Evolutionary conservation across 2,113 vertebrate species (phyloP).

Genomic region (Catharus minimus): DNA sequence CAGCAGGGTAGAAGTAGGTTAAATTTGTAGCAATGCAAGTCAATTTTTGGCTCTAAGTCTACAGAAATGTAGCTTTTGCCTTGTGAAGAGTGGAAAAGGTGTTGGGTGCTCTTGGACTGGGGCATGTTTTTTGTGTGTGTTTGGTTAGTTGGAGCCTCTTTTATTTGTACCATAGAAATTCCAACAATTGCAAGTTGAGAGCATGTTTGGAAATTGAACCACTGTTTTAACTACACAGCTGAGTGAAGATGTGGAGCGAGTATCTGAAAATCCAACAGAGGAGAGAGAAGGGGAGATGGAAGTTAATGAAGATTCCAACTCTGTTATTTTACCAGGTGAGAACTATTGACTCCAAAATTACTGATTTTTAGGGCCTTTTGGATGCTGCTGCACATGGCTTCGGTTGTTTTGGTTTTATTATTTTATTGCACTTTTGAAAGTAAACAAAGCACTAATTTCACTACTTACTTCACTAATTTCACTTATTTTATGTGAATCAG

Average conservation of each 20-base stretch:
- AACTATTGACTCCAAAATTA: neutral
- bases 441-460: neutral
- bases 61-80: neutral
- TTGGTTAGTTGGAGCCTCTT: slow-evolving; percentile 47
- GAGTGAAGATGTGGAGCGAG: slow-evolving; percentile 75
- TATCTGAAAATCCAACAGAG: slow-evolving; percentile 60
- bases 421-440: neutral
- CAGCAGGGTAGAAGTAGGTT: slow-evolving; percentile 21
- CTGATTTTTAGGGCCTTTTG: neutral
- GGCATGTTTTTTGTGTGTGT: neutral
- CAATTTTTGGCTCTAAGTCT: neutral
- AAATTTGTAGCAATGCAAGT: neutral
- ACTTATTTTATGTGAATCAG: neutral
- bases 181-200: slow-evolving; percentile 45
- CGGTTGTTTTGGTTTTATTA: neutral
- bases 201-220: slow-evolving; percentile 60
- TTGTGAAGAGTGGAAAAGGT: neutral
- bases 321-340: slow-evolving; percentile 78
- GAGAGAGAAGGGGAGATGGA: slow-evolving; percentile 65
- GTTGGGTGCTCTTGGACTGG: neutral
- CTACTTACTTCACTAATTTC: neutral
- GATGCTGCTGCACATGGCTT: neutral
- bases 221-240: slow-evolving; percentile 78
- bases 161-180: slow-evolving; percentile 58
- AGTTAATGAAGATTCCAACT: slow-evolving; percentile 58